phyloP scores from a whole-genome alignment of 2,113 vertebrate species.

The Proterorhinus semilunaris region DNA sequence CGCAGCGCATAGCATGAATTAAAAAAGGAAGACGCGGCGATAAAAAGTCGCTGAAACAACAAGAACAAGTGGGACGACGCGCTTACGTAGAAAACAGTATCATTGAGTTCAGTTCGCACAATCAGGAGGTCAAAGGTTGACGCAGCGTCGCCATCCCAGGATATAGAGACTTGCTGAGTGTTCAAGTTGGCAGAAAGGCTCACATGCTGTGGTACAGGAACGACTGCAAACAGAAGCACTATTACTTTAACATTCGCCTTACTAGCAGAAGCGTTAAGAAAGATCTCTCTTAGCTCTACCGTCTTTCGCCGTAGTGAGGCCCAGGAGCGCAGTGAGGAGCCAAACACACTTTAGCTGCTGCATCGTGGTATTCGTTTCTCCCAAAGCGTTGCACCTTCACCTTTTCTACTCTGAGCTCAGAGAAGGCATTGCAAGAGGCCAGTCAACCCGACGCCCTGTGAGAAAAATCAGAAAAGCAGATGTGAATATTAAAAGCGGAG shows the following conservation, averaged over 20 bases:
- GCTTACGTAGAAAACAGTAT: conserved; percentile 68
- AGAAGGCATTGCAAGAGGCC: conserved; percentile 34
- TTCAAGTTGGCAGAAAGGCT: conserved; percentile 29
- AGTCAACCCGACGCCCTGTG: conserved; percentile 20
- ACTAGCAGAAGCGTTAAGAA: background rate
- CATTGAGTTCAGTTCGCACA: conserved; percentile 68
- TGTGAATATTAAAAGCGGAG: background rate
- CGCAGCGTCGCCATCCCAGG: conserved; percentile 64
- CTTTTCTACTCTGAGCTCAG: conserved; percentile 37
- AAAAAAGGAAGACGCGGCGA: conserved; percentile 16
- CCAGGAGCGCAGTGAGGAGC: conserved; percentile 45
- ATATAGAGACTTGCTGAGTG: conserved; percentile 62
- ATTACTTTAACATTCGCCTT: background rate
- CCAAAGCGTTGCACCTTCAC: conserved; percentile 15
- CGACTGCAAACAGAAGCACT: conserved; percentile 27
- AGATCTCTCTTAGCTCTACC: conserved; percentile 31
- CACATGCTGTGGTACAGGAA: conserved; percentile 60
- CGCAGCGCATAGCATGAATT: background rate
- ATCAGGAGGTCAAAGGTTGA: conserved; percentile 71
- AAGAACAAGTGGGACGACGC: background rate
- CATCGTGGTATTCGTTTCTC: conserved; percentile 47
- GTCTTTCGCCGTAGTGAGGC: conserved; percentile 34
- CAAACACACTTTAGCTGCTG: conserved; percentile 19
- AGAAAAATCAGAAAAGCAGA: conserved; percentile 9
- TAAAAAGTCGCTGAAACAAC: background rate